Evolutionary conservation across 2,113 vertebrate species (phyloP), one percentile per base, ranked within the genome.

Genomic region (Heteronetta atricapilla): DNA sequence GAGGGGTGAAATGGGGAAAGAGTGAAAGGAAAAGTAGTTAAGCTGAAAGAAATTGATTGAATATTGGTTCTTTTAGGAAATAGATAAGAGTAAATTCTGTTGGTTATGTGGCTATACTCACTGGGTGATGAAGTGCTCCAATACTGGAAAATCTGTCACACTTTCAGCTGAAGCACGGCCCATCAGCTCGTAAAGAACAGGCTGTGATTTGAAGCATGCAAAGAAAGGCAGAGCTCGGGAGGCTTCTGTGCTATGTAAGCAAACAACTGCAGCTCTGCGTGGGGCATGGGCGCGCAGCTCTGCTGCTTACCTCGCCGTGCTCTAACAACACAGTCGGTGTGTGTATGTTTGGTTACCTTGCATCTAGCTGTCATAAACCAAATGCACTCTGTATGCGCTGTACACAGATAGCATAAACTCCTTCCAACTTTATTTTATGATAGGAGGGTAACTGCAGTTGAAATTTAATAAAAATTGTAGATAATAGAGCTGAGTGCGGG

Each of bases 61-160:
- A 88, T 95, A 94, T 94, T 87, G 94, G 58, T 73, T 73, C 90
- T 97, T 96, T 96, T 92, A 83, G 77, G 89, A 91, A 97, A 95
- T 97, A 97, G 97, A 96, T 96, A 96, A 96, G 85, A 96, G 90
- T 97, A 97, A 98, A 97, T 98, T 97, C 95, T 96, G 89, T 97
- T 97, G 97, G 97, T 97, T 96, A 97, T 93, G 89, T 96, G 96
- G 89, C 95, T 92, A 59, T 79, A 93, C 89, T 97, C 94, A 89
- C 96, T 96, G 94, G 95, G 96, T 98, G 97, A 96, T 97, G 97
- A 97, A 97, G 89, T 91, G 87, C 91, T 95, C 73, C 94, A 63
- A 86, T 92, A 90, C 94, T 96, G 86, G 91, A 79, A 94, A 82
- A 36, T 77, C 89, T 97, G 97, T 97, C 96, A 98, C 88, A 86